Conservation (phyloP, 1,140 invertebrate genomes). For the Hermetia illucens region DNA sequence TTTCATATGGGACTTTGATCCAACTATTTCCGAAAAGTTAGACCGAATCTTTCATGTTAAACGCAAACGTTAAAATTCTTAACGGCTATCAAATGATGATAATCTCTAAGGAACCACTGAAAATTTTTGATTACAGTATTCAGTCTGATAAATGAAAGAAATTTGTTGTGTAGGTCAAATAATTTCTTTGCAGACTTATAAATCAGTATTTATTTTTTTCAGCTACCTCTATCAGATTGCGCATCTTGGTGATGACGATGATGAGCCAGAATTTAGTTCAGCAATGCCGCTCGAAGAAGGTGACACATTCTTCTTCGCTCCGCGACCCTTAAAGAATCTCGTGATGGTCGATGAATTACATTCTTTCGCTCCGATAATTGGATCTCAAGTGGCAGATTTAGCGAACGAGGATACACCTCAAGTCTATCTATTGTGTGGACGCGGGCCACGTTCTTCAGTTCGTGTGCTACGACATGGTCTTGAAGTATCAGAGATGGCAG, state of each 20-base stretch:
- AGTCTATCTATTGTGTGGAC: slow-evolving; percentile 89
- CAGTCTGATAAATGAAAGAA: not conserved
- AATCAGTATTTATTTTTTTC: slow-evolving; percentile 19
- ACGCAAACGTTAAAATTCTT: too few relatives aligned
- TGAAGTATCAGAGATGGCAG: slow-evolving; percentile 98
- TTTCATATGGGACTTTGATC: too few relatives aligned
- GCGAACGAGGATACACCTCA: slow-evolving; percentile 99
- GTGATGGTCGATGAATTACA: slow-evolving; percentile 97
- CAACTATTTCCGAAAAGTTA: too few relatives aligned
- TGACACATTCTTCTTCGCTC: slow-evolving; percentile 98
- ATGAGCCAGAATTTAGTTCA: slow-evolving; percentile 97
- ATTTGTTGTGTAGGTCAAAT: slow-evolving; percentile 3
- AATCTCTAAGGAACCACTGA: slow-evolving; percentile 3
- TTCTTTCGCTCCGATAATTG: slow-evolving; percentile 87
- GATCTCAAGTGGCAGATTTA: slow-evolving; percentile 55
- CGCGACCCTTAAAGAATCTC: slow-evolving; percentile 84
- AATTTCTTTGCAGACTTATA: slow-evolving; percentile 10
- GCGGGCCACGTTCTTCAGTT: slow-evolving; percentile 85
- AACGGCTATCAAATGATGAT: not conserved
- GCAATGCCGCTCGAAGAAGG: slow-evolving; percentile 97
- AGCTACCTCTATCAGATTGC: slow-evolving; percentile 98
- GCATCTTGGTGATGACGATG: slow-evolving; percentile 97
- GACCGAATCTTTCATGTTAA: too few relatives aligned
- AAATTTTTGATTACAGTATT: not conserved
- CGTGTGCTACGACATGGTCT: slow-evolving; percentile 91